Evolutionary conservation across 2,797 vertebrate genomes (phyloP).

Genomic region (Neoniphon sammara): DNA sequence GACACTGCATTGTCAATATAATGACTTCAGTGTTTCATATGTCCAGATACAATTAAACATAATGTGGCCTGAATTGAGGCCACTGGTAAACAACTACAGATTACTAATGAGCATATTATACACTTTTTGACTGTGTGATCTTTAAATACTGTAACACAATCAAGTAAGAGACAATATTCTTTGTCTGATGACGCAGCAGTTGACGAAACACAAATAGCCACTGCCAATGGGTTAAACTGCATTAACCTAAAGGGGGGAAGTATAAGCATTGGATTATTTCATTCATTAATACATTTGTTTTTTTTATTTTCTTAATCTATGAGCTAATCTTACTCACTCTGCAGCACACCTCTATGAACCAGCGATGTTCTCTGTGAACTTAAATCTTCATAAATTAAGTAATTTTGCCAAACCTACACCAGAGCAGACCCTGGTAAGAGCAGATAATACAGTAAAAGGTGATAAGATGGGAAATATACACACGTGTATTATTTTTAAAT

Average conservation of each 20-base stretch:
- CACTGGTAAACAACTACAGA: background rate
- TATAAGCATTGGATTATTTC: no score
- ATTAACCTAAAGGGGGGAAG: no score
- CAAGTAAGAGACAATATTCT: no score
- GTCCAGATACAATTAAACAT: no score
- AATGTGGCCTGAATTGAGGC: background rate
- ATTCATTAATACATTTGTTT: no score
- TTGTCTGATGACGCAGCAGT: no score
- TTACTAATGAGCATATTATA: background rate
- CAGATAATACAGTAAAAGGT: constrained; percentile 6
- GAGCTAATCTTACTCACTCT: background rate
- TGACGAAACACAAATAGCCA: no score
- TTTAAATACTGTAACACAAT: no score
- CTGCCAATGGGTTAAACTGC: no score
- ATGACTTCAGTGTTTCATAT: background rate
- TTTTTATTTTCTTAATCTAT: no score
- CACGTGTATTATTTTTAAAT: background rate
- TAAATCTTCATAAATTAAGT: no score
- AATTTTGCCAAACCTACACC: constrained; percentile 24
- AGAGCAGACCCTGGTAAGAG: constrained; percentile 11
- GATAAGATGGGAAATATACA: background rate
- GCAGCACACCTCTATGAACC: background rate
- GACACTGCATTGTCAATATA: constrained; percentile 12
- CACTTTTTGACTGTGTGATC: no score
- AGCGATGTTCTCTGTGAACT: background rate